Evolutionary conservation across 2,113 vertebrate species (phyloP).

Genomic region (Sinocyclocheilus anophthalmus): DNA sequence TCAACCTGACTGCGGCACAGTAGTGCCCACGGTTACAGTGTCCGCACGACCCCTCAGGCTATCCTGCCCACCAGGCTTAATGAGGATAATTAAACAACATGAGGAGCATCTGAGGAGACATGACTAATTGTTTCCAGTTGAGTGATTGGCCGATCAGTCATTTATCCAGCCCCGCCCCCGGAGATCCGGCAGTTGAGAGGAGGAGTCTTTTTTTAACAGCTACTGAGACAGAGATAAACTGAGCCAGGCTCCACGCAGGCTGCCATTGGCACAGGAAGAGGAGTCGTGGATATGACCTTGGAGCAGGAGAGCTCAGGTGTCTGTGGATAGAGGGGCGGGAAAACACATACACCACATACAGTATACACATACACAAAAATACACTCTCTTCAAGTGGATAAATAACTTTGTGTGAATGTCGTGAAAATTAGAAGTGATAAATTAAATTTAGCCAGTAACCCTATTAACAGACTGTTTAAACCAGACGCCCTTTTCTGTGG

Average conservation of each 20-base stretch:
- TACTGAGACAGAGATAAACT: slow-evolving; percentile 54
- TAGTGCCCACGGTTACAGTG: slow-evolving; percentile 27
- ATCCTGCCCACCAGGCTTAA: slow-evolving; percentile 51
- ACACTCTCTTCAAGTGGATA: slow-evolving; percentile 9
- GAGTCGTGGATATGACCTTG: slow-evolving; percentile 56
- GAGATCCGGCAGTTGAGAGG: slow-evolving; percentile 51
- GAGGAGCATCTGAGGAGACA: slow-evolving; percentile 47
- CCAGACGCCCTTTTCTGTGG: background rate
- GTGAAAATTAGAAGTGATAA: background rate
- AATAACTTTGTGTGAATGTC: background rate
- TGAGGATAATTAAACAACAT: slow-evolving; percentile 55
- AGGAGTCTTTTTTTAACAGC: slow-evolving; percentile 32
- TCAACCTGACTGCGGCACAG: background rate
- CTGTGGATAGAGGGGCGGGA: background rate
- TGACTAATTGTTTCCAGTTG: slow-evolving; percentile 58
- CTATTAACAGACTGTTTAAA: background rate
- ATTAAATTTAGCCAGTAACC: no score
- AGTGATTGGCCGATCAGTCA: slow-evolving; percentile 45
- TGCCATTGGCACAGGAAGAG: slow-evolving; percentile 51
- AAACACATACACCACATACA: background rate
- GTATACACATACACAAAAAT: slow-evolving; percentile 1
- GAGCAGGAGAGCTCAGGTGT: slow-evolving; percentile 52
- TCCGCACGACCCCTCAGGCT: slow-evolving; percentile 37
- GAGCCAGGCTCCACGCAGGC: slow-evolving; percentile 53
- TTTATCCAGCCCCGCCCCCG: slow-evolving; percentile 39